phyloP scores from a whole-genome alignment of 2,888 invertebrate species.

The Autographa pulchrina region DNA sequence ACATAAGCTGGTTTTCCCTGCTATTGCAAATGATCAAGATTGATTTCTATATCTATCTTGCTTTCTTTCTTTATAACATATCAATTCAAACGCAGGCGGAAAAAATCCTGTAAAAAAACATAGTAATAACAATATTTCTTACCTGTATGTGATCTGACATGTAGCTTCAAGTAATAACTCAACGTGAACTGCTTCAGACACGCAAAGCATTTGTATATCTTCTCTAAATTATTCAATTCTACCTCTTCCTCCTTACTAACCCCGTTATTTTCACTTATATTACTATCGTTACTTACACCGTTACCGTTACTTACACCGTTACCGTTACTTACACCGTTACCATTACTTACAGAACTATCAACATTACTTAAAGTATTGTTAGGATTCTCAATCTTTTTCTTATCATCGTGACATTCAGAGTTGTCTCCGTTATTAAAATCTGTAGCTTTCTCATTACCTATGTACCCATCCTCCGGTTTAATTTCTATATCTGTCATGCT shows the following conservation, averaged over 20 bases:
- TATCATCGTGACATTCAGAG: neutral
- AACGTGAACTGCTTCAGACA: slow-evolving; percentile 82
- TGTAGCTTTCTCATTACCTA: slow-evolving; percentile 75
- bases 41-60: too few species aligned
- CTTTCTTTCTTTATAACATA: too few species aligned
- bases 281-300: slow-evolving; percentile 19
- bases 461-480: slow-evolving; percentile 84
- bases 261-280: slow-evolving; percentile 23
- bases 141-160: slow-evolving; percentile 86
- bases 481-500: slow-evolving; percentile 73
- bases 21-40: too few species aligned
- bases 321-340: neutral
- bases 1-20: too few species aligned
- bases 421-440: slow-evolving; percentile 58
- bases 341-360: neutral
- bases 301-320: slow-evolving; percentile 14
- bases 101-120: too few species aligned
- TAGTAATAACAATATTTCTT: slow-evolving; percentile 22
- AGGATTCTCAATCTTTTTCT: neutral
- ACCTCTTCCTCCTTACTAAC: slow-evolving; percentile 39
- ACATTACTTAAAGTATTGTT: neutral
- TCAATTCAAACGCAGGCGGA: too few species aligned
- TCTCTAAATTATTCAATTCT: slow-evolving; percentile 71
- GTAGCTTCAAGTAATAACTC: slow-evolving; percentile 83
- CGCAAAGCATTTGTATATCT: slow-evolving; percentile 84